Evolutionary conservation across 2,113 vertebrate genomes (phyloP).

Genomic region (Panthera uncia): DNA sequence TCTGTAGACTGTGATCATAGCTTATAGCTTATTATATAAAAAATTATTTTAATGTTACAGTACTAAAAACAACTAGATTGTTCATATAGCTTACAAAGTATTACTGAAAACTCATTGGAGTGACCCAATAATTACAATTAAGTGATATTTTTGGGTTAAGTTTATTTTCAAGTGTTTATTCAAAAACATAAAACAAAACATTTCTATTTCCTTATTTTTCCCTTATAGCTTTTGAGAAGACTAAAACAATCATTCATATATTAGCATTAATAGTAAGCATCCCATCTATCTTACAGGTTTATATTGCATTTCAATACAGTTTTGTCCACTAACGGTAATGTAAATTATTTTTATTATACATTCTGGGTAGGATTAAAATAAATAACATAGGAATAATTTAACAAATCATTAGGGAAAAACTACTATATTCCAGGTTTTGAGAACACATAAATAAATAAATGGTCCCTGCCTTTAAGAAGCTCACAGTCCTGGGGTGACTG

Average conservation of each 20-base stretch:
- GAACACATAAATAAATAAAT: conserved; percentile 60
- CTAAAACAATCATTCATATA: conserved; percentile 19
- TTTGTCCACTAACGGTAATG: not conserved
- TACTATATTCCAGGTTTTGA: not conserved
- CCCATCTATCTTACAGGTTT: not conserved
- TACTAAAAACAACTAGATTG: not conserved
- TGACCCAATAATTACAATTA: conserved; percentile 31
- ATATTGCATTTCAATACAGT: conserved; percentile 30
- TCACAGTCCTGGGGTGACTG: not conserved
- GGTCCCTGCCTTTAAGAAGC: conserved; percentile 10
- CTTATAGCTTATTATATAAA: conserved; percentile 17
- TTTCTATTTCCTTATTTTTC: conserved; percentile 29
- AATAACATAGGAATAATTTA: conserved; percentile 67
- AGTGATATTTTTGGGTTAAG: not conserved
- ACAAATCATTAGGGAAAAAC: conserved; percentile 4
- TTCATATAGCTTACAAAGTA: conserved; percentile 15
- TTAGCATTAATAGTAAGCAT: conserved; percentile 43
- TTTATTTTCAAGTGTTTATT: conserved; percentile 67
- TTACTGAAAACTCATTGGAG: not conserved
- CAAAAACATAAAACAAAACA: conserved; percentile 1
- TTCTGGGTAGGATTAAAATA: conserved; percentile 46
- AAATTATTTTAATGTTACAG: conserved; percentile 35
- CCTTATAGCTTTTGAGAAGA: conserved; percentile 33
- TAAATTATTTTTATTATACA: conserved; percentile 42
- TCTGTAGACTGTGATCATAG: not conserved